Evolutionary conservation across 2,797 vertebrate genomes (phyloP).

Genomic region (Chlorospingus flavigularis): DNA sequence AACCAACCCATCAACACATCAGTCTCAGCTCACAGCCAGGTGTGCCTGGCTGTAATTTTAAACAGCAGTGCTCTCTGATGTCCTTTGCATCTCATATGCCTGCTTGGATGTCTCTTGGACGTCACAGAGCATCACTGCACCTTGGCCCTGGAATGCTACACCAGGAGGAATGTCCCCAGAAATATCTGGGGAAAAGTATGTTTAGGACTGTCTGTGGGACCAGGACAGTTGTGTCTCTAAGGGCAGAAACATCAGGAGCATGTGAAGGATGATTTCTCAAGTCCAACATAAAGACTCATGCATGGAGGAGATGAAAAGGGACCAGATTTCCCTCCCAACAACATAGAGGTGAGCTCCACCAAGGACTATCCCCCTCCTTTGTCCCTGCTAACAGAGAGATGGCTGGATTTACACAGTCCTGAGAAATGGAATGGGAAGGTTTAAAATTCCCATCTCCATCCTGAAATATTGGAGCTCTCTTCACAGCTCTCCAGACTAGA

Average conservation of each 20-base stretch:
- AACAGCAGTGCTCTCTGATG: not conserved
- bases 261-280: not conserved
- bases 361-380: not conserved
- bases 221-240: not conserved
- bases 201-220: not conserved
- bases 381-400: not conserved
- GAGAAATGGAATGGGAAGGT: not conserved
- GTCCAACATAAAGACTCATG: not conserved
- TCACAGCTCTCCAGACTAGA: not conserved
- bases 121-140: not conserved
- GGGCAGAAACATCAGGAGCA: not conserved
- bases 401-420: not conserved
- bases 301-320: not conserved
- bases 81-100: not conserved
- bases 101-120: not conserved
- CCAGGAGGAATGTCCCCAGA: not conserved
- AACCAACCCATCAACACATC: not conserved
- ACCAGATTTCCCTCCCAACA: not conserved
- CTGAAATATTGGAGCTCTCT: not conserved
- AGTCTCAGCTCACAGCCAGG: not conserved
- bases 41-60: not conserved
- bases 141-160: not conserved
- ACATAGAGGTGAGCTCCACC: not conserved
- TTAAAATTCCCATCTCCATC: not conserved
- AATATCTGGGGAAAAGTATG: not conserved